Conservation (phyloP, 2,888 invertebrate genomes). For the Netelia inedita region DNA sequence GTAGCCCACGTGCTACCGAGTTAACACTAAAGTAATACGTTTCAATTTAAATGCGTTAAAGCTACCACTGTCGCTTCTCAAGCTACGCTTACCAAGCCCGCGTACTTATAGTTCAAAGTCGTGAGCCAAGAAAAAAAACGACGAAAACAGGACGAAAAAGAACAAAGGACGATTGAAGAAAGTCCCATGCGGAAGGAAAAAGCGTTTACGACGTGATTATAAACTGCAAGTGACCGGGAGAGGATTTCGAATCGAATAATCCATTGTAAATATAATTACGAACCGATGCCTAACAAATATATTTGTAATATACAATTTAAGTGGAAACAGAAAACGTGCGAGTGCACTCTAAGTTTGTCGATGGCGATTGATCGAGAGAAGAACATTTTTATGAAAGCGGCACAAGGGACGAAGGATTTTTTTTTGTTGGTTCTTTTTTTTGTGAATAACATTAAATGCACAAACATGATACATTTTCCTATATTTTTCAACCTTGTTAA, state of each 20-base stretch:
- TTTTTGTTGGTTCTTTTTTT: constrained; percentile 2
- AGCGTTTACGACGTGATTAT: not conserved
- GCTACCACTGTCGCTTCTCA: constrained; percentile 17
- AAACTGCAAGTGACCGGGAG: not conserved
- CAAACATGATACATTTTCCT: not conserved
- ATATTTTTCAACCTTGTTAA: no score
- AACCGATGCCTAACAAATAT: constrained; percentile 31
- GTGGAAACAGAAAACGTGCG: constrained; percentile 19
- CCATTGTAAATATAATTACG: constrained; percentile 33
- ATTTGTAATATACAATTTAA: constrained; percentile 30
- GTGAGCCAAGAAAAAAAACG: constrained; percentile 16
- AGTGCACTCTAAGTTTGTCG: constrained; percentile 37
- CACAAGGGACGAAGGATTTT: not conserved
- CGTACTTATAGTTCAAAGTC: constrained; percentile 45
- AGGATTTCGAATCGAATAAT: constrained; percentile 5
- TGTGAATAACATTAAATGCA: constrained; percentile 3
- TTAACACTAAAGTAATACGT: constrained; percentile 15
- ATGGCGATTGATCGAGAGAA: not conserved
- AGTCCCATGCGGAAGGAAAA: not conserved
- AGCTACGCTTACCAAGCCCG: constrained; percentile 34
- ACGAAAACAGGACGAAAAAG: not conserved
- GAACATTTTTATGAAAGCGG: not conserved
- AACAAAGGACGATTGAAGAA: not conserved
- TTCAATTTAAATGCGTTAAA: constrained; percentile 32
- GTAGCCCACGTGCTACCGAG: not conserved